Evolutionary conservation across 2,113 vertebrate genomes (phyloP).

Genomic region (Charina bottae): DNA sequence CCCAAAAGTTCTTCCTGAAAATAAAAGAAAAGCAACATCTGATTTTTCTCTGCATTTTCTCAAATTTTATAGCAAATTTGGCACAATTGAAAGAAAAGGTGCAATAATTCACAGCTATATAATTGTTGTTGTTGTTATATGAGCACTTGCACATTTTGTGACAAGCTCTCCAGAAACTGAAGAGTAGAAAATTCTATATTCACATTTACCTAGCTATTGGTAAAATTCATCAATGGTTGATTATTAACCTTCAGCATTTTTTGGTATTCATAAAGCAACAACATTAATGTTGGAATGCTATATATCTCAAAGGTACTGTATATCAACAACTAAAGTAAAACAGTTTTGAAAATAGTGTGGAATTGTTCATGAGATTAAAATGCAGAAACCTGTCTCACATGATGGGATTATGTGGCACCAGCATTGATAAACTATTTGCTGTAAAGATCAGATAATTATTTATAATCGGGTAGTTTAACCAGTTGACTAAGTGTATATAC

Average conservation of each 20-base stretch:
- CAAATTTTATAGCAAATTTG: constrained; percentile 27
- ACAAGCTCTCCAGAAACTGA: not conserved
- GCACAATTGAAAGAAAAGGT: constrained; percentile 13
- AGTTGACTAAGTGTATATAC: not conserved
- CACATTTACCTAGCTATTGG: not conserved
- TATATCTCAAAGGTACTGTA: not conserved
- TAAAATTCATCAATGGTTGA: not conserved
- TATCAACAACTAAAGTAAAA: not conserved
- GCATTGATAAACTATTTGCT: no score
- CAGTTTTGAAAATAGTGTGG: not conserved
- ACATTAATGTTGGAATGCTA: not conserved
- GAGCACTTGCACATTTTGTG: not conserved
- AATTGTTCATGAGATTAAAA: not conserved
- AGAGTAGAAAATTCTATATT: not conserved
- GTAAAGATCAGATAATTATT: not conserved
- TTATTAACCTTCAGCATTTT: not conserved
- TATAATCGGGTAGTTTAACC: not conserved
- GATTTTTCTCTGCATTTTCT: constrained; percentile 43
- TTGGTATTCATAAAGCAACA: not conserved
- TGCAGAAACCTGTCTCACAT: not conserved
- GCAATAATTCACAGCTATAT: not conserved
- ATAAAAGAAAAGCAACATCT: constrained; percentile 28
- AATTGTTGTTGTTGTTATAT: not conserved
- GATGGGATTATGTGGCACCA: not conserved
- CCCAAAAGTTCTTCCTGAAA: constrained; percentile 37